These are phyloP conservation scores for Suricata suricatta DNA, from an alignment of 2,113 vertebrate genomes.

Conservation along the genomic window DNA sequence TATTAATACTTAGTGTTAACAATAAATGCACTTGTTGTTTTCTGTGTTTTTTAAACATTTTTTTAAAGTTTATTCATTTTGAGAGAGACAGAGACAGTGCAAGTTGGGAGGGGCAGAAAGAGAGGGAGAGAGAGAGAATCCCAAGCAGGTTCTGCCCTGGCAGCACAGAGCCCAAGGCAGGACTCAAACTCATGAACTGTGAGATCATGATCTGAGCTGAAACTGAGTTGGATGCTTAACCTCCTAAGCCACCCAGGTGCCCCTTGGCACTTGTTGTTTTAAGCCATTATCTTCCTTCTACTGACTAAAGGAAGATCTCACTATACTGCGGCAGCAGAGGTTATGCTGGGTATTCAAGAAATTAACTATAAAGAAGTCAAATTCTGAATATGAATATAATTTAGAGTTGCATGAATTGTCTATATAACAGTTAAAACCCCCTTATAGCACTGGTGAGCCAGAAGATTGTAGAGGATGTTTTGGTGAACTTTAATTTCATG, in stretches of 20 bases:
- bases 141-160: no score
- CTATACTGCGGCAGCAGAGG: neutral
- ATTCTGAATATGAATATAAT: neutral
- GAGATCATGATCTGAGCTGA: no score
- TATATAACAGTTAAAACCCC: neutral
- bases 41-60: neutral
- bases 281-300: neutral
- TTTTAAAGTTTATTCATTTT: no score
- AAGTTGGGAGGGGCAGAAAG: no score
- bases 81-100: no score
- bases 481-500: neutral
- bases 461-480: neutral
- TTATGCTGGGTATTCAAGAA: neutral
- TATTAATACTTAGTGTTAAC: neutral
- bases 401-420: neutral
- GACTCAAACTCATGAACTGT: no score
- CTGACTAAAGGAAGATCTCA: neutral
- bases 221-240: no score
- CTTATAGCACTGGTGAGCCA: neutral
- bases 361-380: neutral
- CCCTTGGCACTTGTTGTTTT: neutral
- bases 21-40: neutral
- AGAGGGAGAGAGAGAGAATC: no score
- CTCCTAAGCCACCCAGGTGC: no score
- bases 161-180: no score